Evolutionary conservation across 2,797 vertebrate species (phyloP).

Genomic region (Petrocephalus sullivani): DNA sequence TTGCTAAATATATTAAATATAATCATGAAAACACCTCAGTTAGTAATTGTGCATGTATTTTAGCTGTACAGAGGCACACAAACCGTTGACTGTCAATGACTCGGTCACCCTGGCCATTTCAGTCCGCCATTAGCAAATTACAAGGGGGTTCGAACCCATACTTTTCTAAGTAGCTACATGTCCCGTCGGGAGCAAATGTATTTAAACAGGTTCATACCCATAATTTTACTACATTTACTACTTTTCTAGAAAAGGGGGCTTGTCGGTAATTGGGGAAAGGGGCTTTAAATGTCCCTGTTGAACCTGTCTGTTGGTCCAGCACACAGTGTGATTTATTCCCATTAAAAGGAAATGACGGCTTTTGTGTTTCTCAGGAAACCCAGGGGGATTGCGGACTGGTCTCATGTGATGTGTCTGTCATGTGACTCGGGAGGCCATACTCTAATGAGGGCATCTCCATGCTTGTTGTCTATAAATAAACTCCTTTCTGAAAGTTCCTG

Average conservation of each 20-base stretch:
- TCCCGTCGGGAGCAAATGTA: too few relatives aligned
- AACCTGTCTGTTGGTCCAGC: constrained; percentile 33
- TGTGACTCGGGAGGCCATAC: background rate
- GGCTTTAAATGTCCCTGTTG: background rate
- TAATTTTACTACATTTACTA: too few relatives aligned
- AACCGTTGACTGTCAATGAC: background rate
- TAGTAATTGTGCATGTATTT: background rate
- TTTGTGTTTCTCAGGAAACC: constrained; percentile 5
- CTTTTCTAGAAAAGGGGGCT: too few relatives aligned
- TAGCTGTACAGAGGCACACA: background rate
- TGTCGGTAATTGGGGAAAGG: background rate
- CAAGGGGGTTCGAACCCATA: background rate
- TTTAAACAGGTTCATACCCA: too few relatives aligned
- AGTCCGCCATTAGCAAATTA: background rate
- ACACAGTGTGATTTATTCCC: constrained; percentile 26
- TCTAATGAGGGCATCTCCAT: background rate
- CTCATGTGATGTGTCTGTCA: background rate
- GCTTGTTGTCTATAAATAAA: background rate
- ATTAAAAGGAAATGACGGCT: constrained; percentile 29
- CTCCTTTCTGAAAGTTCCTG: background rate
- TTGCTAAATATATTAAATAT: background rate
- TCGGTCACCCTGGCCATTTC: background rate
- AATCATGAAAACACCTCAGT: background rate
- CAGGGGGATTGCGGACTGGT: background rate
- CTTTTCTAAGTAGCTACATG: background rate